Evolutionary conservation across 2,888 invertebrate species (phyloP), one percentile per base, ranked within the genome.

Genomic region (Ophioninae sp.): DNA sequence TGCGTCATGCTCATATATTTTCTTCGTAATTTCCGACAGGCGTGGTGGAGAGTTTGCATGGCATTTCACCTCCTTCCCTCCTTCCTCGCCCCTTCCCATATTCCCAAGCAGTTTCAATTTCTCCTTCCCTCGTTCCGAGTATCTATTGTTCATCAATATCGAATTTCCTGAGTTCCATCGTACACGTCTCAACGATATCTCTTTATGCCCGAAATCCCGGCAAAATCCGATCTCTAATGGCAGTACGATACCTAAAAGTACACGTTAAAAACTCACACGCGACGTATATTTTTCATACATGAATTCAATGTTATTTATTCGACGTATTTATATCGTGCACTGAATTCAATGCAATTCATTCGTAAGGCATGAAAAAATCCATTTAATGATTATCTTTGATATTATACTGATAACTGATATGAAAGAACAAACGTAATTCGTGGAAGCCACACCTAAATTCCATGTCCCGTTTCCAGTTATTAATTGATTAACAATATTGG

Each of bases 1-100:
- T 96, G 93, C 95, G 95, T 94, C 63, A 51, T 59, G 56, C 56
- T 68, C 51, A 73, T 20, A 63, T 22, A 76, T 76, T 77, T 64
- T 3, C 44, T 22, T n/a, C 17, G 30, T 73, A 41, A 76, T 76
- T 65, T 79, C n/a, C 75, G 39, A 72, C 23, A 10, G n/a, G 8
- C 41, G 9, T 22, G 8, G 17, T 5, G 9, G 39, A 37, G 37
- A 10, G 51, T 44, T 39, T 1, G n/a, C 30, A 51, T 10, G 58
- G 44, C 23, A 65, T 37, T 58, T 58, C 30, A 71, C 39, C 9
- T 80, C 23, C 64, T n/a, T 30, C 30, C 30, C 30, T 3, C 30
- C 30, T 3, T 3, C 17, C 75, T 44, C 69, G 64, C 65, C 59
- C 8, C 59, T 51, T 9, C 6, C 22, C 1, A 8, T 44, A 23